Evolutionary conservation across 2,797 vertebrate species (phyloP), one percentile per base, ranked within the genome.

Genomic region (Lerista edwardsae): DNA sequence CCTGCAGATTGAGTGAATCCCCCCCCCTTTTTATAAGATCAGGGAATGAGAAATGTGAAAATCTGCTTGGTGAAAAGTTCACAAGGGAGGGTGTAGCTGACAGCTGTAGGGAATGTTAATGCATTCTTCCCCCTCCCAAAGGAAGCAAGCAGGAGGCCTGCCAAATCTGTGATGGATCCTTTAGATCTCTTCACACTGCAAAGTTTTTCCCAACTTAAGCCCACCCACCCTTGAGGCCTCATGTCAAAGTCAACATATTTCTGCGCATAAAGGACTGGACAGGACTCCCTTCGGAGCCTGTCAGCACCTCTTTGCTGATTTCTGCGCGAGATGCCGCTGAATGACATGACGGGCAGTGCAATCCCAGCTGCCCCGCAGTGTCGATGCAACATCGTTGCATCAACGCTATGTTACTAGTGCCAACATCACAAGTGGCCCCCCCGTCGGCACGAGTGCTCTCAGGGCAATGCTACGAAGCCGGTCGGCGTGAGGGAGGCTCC

Each of bases 291-390:
- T 90, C 89, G 82, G 90, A 87, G 73, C 84, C 90, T 94, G 93
- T 95, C 93, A 94, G 83, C 89, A 29, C 92, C 88, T 86, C 86
- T 89, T 83, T 85, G 14, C 1, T 75, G 67, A 12, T 89, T 90
- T 87, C 90, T 72, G 87, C 9, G 74, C 62, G 84, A 91, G 91
- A 93, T 94, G 90, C 89, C 87, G 92, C 76, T 93, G 94, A 94
- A 89, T 93, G 92, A 94, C 47, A 75, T n/a, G n/a, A n/a, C n/a
- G n/a, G n/a, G n/a, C n/a, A n/a, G n/a, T n/a, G n/a, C n/a, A n/a
- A n/a, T n/a, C n/a, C n/a, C n/a, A n/a, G n/a, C n/a, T n/a, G n/a
- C n/a, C n/a, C n/a, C n/a, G n/a, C n/a, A n/a, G n/a, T n/a, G n/a
- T n/a, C n/a, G n/a, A n/a, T n/a, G n/a, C n/a, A n/a, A n/a, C n/a